These are phyloP conservation scores for Chlamydotis undulata DNA, from an alignment of 2,113 vertebrate species.

Conservation along the genomic window DNA sequence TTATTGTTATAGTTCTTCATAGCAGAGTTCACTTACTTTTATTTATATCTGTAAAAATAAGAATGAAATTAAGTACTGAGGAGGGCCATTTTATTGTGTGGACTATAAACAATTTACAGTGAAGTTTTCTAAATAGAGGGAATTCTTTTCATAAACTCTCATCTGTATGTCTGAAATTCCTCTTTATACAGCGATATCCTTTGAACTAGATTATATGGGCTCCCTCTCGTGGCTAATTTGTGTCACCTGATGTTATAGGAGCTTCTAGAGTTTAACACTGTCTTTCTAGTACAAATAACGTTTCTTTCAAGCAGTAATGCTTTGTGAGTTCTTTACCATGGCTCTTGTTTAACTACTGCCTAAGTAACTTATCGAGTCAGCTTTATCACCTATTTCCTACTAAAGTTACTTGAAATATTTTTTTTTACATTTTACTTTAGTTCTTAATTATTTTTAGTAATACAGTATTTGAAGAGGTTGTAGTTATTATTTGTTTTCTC, in stretches of 20 bases:
- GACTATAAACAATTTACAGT: background rate
- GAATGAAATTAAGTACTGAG: background rate
- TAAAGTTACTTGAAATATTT: background rate
- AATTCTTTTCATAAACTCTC: background rate
- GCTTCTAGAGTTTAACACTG: background rate
- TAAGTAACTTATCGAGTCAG: background rate
- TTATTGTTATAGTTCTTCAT: background rate
- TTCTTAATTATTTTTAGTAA: background rate
- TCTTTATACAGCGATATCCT: background rate
- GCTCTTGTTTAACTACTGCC: background rate
- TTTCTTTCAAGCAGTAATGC: background rate
- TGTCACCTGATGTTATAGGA: background rate
- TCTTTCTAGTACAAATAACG: background rate
- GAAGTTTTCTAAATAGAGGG: background rate
- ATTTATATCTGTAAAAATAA: background rate
- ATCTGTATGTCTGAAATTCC: background rate
- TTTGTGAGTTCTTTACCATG: background rate
- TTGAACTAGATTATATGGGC: background rate
- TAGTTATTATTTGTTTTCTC: background rate
- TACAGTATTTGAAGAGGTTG: background rate
- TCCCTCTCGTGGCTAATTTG: conserved; percentile 52
- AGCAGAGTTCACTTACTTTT: background rate
- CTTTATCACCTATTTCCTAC: background rate
- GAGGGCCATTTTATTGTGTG: background rate
- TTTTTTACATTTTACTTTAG: background rate